phyloP scores from a whole-genome alignment of 2,888 invertebrate species.

The Rhogogaster chlorosoma region DNA sequence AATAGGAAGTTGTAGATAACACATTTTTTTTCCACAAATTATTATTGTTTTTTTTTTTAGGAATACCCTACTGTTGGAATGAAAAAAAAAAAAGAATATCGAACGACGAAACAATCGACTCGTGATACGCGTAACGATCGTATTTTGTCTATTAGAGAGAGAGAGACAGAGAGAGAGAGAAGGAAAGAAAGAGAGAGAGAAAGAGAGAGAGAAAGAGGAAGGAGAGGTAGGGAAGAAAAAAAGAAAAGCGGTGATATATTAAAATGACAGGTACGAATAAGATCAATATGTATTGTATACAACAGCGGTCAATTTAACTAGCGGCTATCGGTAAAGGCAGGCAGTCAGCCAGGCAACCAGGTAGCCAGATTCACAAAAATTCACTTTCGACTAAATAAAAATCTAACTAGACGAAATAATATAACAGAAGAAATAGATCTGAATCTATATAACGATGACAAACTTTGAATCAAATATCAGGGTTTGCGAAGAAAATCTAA shows the following conservation, averaged over 20 bases:
- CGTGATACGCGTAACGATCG: slow-evolving; percentile 22
- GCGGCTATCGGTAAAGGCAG: slow-evolving; percentile 25
- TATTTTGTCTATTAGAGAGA: slow-evolving; percentile 18
- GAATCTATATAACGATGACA: neutral
- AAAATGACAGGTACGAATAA: slow-evolving; percentile 42
- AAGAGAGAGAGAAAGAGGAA: neutral
- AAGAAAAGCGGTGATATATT: slow-evolving; percentile 4
- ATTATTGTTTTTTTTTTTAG: neutral
- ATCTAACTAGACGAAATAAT: neutral
- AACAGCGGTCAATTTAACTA: slow-evolving; percentile 42
- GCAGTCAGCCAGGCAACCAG: slow-evolving; percentile 23
- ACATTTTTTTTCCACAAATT: neutral
- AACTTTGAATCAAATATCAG: neutral
- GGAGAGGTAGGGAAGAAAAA: neutral
- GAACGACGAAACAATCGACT: slow-evolving; percentile 15
- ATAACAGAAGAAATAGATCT: neutral
- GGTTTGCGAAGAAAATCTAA: neutral
- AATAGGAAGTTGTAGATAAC: neutral
- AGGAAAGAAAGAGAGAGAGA: neutral
- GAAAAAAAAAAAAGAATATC: neutral
- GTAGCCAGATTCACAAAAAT: neutral
- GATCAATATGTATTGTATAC: slow-evolving; percentile 48
- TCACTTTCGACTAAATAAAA: neutral
- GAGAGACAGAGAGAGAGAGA: neutral
- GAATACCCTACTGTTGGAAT: neutral